phyloP scores from a whole-genome alignment of 2,888 invertebrate species.

The Lasioglossum calceatum region DNA sequence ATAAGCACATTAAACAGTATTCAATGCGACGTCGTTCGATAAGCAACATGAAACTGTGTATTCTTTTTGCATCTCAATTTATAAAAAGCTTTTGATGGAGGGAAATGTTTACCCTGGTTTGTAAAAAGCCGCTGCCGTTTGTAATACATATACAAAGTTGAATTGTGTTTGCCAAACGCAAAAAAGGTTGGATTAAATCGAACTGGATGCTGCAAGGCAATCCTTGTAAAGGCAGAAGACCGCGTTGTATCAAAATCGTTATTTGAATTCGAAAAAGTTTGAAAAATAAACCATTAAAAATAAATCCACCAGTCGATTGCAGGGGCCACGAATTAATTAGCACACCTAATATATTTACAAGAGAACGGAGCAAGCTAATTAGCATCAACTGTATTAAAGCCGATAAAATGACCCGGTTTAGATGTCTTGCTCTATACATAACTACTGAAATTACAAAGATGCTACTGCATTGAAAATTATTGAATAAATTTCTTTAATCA shows the following conservation, averaged over 20 bases:
- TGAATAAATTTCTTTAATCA: not conserved
- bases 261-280: not conserved
- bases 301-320: not conserved
- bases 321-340: not conserved
- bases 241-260: too few species aligned
- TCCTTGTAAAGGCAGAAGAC: not conserved
- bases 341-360: not conserved
- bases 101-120: not conserved
- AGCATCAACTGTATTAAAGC: not conserved
- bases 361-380: not conserved
- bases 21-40: not conserved
- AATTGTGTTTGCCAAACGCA: not conserved
- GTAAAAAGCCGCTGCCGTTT: not conserved
- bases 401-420: not conserved
- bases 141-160: not conserved
- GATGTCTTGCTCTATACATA: not conserved
- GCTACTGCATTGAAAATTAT: not conserved
- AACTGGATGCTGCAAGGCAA: not conserved
- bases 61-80: not conserved
- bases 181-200: too few species aligned
- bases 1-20: not conserved
- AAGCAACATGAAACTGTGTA: not conserved
- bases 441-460: not conserved
- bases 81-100: not conserved
- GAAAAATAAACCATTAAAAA: not conserved